Evolutionary conservation across 2,888 invertebrate genomes (phyloP), one percentile per base, ranked within the genome.

Genomic region (Melanostoma scalare): DNA sequence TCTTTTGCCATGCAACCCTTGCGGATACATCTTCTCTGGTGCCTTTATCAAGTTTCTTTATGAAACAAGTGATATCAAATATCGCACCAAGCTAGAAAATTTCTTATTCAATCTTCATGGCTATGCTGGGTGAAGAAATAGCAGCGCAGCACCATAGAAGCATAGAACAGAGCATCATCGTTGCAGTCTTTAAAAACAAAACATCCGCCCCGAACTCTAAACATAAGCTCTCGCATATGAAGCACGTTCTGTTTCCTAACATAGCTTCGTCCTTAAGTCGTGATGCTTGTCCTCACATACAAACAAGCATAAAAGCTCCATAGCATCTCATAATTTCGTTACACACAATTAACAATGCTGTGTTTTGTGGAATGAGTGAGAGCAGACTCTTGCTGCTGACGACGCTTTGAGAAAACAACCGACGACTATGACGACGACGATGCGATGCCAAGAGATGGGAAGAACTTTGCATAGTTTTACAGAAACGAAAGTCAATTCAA

Each of bases 301-400:
- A 58, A 38, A 61, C 53, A 68, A 61, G 74, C 58, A 53, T 52
- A 52, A 48, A 69, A 42, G 46, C 46, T 61, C 46, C 44, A 53
- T 65, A 67, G 56, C 65, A 84, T 75, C 89, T 88, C 89, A 89
- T 89, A 89, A 89, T 87, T 88, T 89, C 87, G 88, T 87, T 88
- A 88, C 89, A 89, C 88, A 88, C 88, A 89, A 89, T 89, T 89
- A 89, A 89, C 87, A 88, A 87, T 84, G 79, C 79, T 75, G 71
- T 20, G 20, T 60, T 69, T 69, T 36, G 53, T 55, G 74, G 53
- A 65, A 42, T 40, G 53, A 44, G 53, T 33, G 33, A 31, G 42
- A 53, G 40, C 38, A 44, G 6, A 10, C 33, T 33, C 44, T 58
- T 44, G 10, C 31, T 33, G 10, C n/a, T 9, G 33, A 5, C 33